Evolutionary conservation across 2,113 vertebrate species (phyloP), one percentile per base, ranked within the genome.

Genomic region (Hippocampus comes): DNA sequence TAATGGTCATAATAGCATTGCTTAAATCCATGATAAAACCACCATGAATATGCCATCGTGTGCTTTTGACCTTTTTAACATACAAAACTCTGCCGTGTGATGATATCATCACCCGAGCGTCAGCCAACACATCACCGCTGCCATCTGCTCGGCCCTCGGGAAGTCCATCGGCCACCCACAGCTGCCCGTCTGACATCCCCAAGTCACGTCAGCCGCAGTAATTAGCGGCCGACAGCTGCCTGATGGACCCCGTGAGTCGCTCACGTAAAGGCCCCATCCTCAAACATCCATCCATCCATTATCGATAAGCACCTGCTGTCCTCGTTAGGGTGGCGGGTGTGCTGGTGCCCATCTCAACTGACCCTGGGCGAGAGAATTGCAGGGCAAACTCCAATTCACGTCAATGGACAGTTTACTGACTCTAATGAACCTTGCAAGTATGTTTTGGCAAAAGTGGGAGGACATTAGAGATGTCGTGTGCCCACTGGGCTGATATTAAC

Each of bases 141-240:
- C 85, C 89, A 90, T 91, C 88, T 91, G 90, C 43, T 75, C 70
- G 59, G 73, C 79, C 79, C 75, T 66, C 72, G 73, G 85, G 83
- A 80, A 82, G 78, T 75, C 83, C 17, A 3, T 20, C 43, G 70
- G 76, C 79, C 87, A 72, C 77, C 78, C 78, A 68, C 82, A 75
- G 82, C 77, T 67, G 70, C 68, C 67, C 21, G 73, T 53, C 80
- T 88, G 85, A 86, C 86, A 84, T 76, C 68, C 81, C 82, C 70
- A 72, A 87, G 80, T 86, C 88, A 82, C 87, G 82, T 78, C 77
- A 71, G 73, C 18, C 46, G 70, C 80, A 76, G 81, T 86, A 86
- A 89, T 84, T 84, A 89, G 86, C 75, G 53, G 63, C 56, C 77
- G 86, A 85, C 86, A 87, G 81, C 87, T 87, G 90, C 85, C 43